Conservation (phyloP, 1,140 invertebrate species). For the Paracyclopina nana region DNA sequence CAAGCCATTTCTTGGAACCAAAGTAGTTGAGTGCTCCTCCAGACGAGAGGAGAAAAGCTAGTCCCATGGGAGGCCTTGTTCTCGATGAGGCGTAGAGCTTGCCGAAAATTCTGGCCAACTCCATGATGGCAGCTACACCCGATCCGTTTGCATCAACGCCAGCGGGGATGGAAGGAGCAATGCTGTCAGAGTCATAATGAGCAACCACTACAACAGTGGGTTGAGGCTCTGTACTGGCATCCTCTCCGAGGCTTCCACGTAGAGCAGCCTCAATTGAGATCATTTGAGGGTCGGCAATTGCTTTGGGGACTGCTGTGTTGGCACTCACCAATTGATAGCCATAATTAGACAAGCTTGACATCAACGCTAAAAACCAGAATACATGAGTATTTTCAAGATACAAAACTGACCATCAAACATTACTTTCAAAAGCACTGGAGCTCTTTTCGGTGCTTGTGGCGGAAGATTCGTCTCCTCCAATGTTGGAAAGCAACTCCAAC, state of each 20-base stretch:
- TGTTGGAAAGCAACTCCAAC: conserved; percentile 49
- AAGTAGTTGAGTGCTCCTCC: conserved; percentile 89
- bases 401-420: too few species aligned
- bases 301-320: not conserved
- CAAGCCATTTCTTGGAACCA: conserved; percentile 86
- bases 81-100: conserved; percentile 59
- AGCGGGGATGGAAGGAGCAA: conserved; percentile 52
- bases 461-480: conserved; percentile 36
- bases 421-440: too few species aligned
- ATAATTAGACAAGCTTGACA: not conserved
- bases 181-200: conserved; percentile 73
- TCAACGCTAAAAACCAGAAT: not conserved
- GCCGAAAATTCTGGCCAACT: conserved; percentile 72
- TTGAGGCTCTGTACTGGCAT: conserved; percentile 50
- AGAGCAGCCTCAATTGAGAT: too few species aligned
- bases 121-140: conserved; percentile 66
- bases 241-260: too few species aligned
- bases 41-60: conserved; percentile 75
- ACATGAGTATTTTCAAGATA: too few species aligned
- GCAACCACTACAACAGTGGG: conserved; percentile 74
- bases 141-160: conserved; percentile 85
- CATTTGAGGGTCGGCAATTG: not conserved
- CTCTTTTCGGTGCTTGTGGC: conserved; percentile 25
- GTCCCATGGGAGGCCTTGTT: conserved; percentile 60
- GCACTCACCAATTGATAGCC: conserved; percentile 2